Evolutionary conservation across 2,888 invertebrate genomes (phyloP).

Genomic region (Crepidodera aurea): DNA sequence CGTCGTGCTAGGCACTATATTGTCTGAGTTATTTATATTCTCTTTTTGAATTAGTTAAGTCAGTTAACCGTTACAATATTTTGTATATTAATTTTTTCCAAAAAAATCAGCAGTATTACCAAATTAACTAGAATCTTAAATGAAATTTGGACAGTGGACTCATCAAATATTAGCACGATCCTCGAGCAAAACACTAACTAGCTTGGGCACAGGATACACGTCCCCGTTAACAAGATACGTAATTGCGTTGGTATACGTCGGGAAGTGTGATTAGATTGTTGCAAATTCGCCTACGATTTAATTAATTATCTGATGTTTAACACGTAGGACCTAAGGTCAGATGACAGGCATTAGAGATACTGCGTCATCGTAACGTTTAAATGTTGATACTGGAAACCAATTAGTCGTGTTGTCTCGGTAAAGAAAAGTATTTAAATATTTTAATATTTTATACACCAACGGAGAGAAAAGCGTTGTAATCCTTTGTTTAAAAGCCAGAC

Average conservation of each 20-base stretch:
- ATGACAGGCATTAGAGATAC: constrained; percentile 7
- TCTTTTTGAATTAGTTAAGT: too few relatives aligned
- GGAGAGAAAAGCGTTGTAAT: too few relatives aligned
- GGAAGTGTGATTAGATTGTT: constrained; percentile 14
- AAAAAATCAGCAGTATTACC: too few relatives aligned
- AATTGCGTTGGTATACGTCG: constrained; percentile 5
- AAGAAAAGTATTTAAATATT: too few relatives aligned
- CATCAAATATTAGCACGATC: neutral
- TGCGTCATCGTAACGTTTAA: neutral
- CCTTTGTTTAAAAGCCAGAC: too few relatives aligned
- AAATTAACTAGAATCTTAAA: neutral
- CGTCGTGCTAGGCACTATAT: too few relatives aligned
- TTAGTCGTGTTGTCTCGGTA: too few relatives aligned
- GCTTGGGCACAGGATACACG: neutral
- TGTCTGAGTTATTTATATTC: too few relatives aligned
- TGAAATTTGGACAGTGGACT: neutral
- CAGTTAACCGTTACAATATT: too few relatives aligned
- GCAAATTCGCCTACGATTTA: constrained; percentile 6
- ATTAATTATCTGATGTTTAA: constrained; percentile 10
- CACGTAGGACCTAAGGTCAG: constrained; percentile 4
- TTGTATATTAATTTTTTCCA: too few relatives aligned
- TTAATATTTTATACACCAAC: too few relatives aligned
- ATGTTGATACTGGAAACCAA: neutral
- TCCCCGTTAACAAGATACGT: constrained; percentile 3
- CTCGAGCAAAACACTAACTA: constrained; percentile 9